phyloP scores from a whole-genome alignment of 2,797 vertebrate genomes.

The Thripadectes ignobilis region DNA sequence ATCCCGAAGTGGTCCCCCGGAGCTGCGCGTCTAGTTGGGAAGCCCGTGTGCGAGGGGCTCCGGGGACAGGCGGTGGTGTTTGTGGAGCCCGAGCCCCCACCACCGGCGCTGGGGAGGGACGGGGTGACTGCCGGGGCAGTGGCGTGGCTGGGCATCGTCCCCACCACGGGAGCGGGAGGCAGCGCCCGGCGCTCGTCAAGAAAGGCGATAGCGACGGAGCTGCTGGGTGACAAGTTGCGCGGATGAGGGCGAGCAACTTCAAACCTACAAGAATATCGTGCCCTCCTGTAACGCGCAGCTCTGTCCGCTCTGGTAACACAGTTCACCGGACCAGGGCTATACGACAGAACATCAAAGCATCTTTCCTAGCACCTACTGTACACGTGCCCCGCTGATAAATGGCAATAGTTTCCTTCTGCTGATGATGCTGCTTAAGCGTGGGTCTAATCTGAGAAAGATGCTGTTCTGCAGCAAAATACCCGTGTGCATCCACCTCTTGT shows the following conservation, averaged over 20 bases:
- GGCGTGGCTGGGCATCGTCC: not conserved
- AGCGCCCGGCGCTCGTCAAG: not conserved
- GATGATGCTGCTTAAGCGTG: not conserved
- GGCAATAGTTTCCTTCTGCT: not conserved
- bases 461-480: not conserved
- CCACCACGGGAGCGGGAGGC: not conserved
- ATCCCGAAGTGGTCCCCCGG: not conserved
- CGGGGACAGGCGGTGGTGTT: not conserved
- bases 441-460: not conserved
- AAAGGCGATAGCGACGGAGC: not conserved
- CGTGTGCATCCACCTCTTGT: not conserved
- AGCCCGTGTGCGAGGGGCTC: not conserved
- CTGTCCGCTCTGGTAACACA: not conserved
- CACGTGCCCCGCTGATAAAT: not conserved
- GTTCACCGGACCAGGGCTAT: not conserved
- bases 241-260: not conserved
- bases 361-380: not conserved
- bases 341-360: not conserved
- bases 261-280: not conserved
- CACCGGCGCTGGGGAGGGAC: not conserved
- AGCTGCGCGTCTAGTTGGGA: not conserved
- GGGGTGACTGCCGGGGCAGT: not conserved
- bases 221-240: not conserved
- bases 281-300: not conserved
- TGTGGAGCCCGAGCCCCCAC: not conserved